Conservation (phyloP, 2,113 vertebrate genomes). For the Syrmaticus mikado region DNA sequence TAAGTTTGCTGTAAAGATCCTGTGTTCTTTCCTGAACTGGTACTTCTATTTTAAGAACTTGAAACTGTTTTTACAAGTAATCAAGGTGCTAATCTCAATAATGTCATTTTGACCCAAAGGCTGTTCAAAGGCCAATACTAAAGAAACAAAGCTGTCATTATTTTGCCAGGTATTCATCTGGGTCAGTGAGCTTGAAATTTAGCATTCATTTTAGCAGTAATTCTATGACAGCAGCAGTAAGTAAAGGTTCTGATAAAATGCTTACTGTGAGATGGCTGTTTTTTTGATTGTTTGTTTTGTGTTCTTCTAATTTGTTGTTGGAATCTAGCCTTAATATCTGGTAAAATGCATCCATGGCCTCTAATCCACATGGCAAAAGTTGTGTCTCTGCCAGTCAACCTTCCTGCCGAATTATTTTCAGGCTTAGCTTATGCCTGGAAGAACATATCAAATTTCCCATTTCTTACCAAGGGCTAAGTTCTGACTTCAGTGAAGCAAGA, state of each 20-base stretch:
- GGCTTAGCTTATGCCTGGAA: background rate
- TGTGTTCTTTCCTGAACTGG: background rate
- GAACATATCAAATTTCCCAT: background rate
- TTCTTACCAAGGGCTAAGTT: background rate
- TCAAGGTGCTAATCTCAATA: background rate
- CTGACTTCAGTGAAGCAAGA: background rate
- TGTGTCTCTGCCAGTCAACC: background rate
- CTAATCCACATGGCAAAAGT: background rate
- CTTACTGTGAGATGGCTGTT: background rate
- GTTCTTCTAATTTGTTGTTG: background rate
- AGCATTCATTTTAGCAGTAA: background rate
- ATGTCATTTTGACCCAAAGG: background rate
- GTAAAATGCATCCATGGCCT: background rate
- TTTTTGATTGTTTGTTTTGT: background rate
- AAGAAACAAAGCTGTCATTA: conserved; percentile 15
- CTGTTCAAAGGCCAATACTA: background rate
- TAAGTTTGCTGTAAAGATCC: background rate
- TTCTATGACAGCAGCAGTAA: background rate
- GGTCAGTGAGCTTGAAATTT: background rate
- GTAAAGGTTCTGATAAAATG: background rate
- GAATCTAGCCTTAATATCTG: background rate
- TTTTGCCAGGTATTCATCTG: background rate
- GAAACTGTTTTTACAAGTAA: background rate
- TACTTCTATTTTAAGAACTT: background rate
- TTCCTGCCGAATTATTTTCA: conserved; percentile 6